Evolutionary conservation across 2,113 vertebrate genomes (phyloP), one percentile per base, ranked within the genome.

Genomic region (Syngnathus floridae): DNA sequence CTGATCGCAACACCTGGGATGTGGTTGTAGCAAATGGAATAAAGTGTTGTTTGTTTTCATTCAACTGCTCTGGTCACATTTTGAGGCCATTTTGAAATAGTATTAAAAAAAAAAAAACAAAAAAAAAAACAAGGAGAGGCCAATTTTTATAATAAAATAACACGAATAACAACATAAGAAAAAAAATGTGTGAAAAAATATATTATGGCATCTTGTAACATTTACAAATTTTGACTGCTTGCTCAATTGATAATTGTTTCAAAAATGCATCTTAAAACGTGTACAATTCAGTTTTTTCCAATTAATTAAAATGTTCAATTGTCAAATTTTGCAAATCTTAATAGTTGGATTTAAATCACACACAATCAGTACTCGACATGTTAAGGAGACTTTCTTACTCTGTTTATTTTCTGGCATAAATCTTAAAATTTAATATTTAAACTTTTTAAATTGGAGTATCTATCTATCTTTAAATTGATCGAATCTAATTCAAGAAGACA

Each of bases 1-100:
- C 54, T 54, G 21, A 54, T 54, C 21, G 5, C 51, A 54, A 54
- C 22, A 22, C 54, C 35, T 56, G 35, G 6, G 13, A 56, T 56
- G 54, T 51, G 19, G 19, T 21, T 51, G 48, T 56, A 56, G 54
- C 54, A 56, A 56, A 56, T 56, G 26, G 26, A 56, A 56, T 56
- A 56, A 56, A 56, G 31, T 26, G 26, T 56, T 2, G 5, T 56
- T 56, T 36, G 26, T 35, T 35, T 56, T 56, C 26, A 31, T 12
- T 11, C 51, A 26, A 9, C 51, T 26, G 51, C 11, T 22, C 6
- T 31, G 12, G 26, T 35, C 22, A 14, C 5, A 5, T 56, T 56
- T 35, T 56, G 2, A n/a, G 7, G 13, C n/a, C 48, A 49, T 49
- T 8, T 51, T 21, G 48, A 21, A 51, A 51, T 51, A 21, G n/a